phyloP scores from a whole-genome alignment of 2,113 vertebrate genomes.

The Opisthocomus hoazin region DNA sequence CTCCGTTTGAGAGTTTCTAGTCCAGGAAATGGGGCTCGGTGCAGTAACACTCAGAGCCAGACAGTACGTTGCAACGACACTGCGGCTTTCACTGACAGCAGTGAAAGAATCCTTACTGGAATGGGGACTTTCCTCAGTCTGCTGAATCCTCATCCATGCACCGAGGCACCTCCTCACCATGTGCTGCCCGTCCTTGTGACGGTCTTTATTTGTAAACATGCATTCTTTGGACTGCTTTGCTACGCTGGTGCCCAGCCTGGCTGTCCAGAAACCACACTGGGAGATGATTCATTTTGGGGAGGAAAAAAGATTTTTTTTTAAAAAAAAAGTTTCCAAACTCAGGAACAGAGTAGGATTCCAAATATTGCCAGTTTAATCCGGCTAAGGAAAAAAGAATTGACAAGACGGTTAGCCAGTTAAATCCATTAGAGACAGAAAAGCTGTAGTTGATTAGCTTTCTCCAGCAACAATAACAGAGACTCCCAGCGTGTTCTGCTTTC shows the following conservation, averaged over 20 bases:
- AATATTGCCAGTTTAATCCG: constrained; percentile 5
- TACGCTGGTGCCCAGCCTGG: not conserved
- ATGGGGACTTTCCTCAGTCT: not conserved
- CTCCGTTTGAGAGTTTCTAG: not conserved
- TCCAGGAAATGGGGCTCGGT: not conserved
- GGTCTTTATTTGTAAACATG: constrained; percentile 4
- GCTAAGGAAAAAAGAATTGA: not conserved
- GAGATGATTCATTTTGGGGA: not conserved
- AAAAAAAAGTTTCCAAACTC: not conserved
- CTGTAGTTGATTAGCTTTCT: not conserved
- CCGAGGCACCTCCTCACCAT: not conserved
- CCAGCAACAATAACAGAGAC: not conserved
- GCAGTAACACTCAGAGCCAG: not conserved
- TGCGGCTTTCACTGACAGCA: not conserved
- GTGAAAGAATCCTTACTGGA: not conserved
- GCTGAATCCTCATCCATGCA: not conserved
- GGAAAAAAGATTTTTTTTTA: not conserved
- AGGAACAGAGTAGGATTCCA: not conserved
- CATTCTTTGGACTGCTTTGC: constrained; percentile 44
- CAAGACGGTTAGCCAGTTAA: constrained; percentile 1
- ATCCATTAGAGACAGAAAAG: constrained; percentile 19
- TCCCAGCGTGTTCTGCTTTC: not conserved
- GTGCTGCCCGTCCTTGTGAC: not conserved
- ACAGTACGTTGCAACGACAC: not conserved
- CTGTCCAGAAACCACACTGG: not conserved